Base-by-base conservation (phyloP, 2,113 vertebrate genomes). In the Cephalopholis sonnerati region DNA sequence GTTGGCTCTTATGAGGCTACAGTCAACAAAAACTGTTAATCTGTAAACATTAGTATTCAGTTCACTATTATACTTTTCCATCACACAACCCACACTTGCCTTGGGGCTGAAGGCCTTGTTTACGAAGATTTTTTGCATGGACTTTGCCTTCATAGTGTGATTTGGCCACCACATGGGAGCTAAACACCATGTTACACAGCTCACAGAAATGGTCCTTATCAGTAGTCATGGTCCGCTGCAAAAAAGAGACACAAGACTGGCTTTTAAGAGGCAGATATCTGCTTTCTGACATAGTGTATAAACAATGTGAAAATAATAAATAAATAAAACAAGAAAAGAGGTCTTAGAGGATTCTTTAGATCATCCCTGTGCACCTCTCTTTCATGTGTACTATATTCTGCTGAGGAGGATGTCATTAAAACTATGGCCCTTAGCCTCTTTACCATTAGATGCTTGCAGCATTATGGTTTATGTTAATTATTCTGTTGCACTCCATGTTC, bases 101-200 rank as follows among this genome's bases (percentile, higher is more conserved):
- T 84, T 77, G 17, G 1, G 71, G 64, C 2, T 67, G 78, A 22
- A 90, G 69, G 57, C 79, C 86, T 69, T 87, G 86, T 80, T 93
- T 95, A 24, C 90, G 95, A 44, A 95, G 74, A 70, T 96, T 96
- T 92, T 96, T 97, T 74, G 91, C 39, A 24, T 96, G 96, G 69
- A 96, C 88, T 92, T 96, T 97, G 64, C 96, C 96, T 79, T 94
- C 77, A 68, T 94, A 97, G 89, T 96, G 96, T 66, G 94, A 96
- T 41, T 86, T 94, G 83, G 95, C 95, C 79, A 95, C 93, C 63
- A 95, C 73, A 0, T 89, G 81, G 3, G 94, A 97, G 70, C 93
- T 96, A 86, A 97, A 96, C 77, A 96, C 89, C 95, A 97, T 91
- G 58, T 95, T 96, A 89, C 96, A 97, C 88, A 97, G 90, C 89